phyloP scores from a whole-genome alignment of 2,113 vertebrate species.

The Oriolus oriolus region DNA sequence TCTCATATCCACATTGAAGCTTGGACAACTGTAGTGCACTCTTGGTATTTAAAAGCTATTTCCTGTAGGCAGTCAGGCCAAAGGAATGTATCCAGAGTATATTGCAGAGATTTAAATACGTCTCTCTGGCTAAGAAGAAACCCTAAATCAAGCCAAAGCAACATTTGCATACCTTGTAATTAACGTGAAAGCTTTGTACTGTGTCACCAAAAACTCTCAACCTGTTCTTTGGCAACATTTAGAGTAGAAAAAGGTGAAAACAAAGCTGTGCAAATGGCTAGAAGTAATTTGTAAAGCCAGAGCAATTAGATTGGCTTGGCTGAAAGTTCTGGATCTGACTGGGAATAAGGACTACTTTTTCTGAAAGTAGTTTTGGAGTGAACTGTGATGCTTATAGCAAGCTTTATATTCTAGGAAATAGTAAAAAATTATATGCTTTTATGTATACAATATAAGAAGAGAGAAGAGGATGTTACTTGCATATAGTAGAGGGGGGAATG shows the following conservation, averaged over 20 bases:
- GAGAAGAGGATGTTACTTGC: background rate
- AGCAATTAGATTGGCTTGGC: background rate
- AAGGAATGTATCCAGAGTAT: background rate
- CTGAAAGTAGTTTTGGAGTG: background rate
- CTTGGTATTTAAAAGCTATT: conserved; percentile 39
- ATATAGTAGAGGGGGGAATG: background rate
- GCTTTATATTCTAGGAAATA: background rate
- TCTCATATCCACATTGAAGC: background rate
- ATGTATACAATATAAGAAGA: background rate
- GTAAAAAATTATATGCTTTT: background rate
- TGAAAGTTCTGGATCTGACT: background rate
- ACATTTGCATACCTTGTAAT: background rate
- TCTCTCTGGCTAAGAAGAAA: background rate
- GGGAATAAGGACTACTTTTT: background rate
- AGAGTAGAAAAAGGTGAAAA: background rate
- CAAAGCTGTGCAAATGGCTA: background rate
- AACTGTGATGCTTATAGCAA: background rate
- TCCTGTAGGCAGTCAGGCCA: conserved; percentile 7
- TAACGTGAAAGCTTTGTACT: background rate
- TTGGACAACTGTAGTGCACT: background rate
- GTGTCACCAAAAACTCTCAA: background rate
- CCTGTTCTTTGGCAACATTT: background rate
- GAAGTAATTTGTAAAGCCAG: background rate
- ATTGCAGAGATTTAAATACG: background rate
- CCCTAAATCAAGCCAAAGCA: background rate